These are phyloP conservation scores for Microchirus variegatus DNA, from an alignment of 2,797 vertebrate species.

Conservation along the genomic window DNA sequence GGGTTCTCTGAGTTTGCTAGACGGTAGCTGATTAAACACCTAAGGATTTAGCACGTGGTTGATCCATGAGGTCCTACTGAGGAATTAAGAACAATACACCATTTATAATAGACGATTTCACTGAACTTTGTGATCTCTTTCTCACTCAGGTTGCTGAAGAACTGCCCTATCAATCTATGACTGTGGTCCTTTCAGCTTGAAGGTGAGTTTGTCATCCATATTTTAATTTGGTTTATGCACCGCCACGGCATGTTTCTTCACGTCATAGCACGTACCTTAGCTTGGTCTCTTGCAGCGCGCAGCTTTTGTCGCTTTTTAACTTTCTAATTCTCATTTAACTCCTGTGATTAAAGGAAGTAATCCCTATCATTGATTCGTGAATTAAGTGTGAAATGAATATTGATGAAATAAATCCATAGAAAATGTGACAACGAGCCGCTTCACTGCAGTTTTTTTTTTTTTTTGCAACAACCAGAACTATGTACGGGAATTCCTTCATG, in stretches of 20 bases:
- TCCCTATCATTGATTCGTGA: not conserved
- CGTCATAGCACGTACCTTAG: slow-evolving; percentile 6
- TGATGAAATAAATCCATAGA: slow-evolving; percentile 6
- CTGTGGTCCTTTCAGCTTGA: slow-evolving; percentile 38
- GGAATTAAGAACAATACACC: not conserved
- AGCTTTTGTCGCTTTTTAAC: slow-evolving; percentile 11
- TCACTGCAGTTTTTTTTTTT: slow-evolving; percentile 20
- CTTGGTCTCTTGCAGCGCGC: slow-evolving; percentile 13
- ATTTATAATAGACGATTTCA: not conserved
- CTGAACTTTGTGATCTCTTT: slow-evolving; percentile 1
- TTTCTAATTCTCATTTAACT: not conserved
- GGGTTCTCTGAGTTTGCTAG: not conserved
- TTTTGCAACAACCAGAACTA: slow-evolving; percentile 42
- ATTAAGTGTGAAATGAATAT: not conserved
- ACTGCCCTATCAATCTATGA: slow-evolving; percentile 58
- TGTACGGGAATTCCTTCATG: slow-evolving; percentile 53
- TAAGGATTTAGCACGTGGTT: not conserved
- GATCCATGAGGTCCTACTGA: not conserved
- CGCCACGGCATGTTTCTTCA: not conserved
- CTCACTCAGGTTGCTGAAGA: slow-evolving; percentile 40
- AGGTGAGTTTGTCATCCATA: slow-evolving; percentile 50
- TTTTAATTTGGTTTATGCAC: slow-evolving; percentile 8
- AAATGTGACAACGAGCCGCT: slow-evolving; percentile 43
- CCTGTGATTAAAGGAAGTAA: no score
- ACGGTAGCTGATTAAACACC: no score